phyloP scores from a whole-genome alignment of 1,140 invertebrate species.

The Lepidurus couesii region DNA sequence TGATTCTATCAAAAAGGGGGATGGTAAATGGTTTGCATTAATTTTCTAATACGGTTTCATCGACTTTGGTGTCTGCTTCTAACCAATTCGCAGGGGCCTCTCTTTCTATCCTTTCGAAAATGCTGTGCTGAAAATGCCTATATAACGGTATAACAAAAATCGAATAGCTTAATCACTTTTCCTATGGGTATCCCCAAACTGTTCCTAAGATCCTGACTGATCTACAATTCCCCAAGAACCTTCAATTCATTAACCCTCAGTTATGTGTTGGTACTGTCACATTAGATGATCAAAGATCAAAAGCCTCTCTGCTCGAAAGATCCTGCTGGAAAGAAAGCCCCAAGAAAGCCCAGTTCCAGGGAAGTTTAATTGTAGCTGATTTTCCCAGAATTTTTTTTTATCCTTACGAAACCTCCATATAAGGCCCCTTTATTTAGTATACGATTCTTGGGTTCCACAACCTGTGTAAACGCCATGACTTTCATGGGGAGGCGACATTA shows the following conservation, averaged over 20 bases:
- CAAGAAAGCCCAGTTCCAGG: background rate
- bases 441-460: no score
- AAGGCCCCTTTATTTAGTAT: no score
- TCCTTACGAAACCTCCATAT: no score
- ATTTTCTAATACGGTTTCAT: background rate
- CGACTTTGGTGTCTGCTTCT: background rate
- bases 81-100: background rate
- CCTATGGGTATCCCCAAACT: background rate
- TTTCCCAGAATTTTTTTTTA: background rate
- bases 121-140: background rate
- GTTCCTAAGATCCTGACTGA: background rate
- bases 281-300: background rate
- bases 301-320: background rate
- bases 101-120: background rate
- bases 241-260: background rate
- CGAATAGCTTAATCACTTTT: background rate
- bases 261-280: background rate
- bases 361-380: background rate
- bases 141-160: background rate
- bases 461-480: no score
- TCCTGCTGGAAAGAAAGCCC: background rate
- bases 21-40: constrained; percentile 8
- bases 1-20: background rate
- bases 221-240: background rate
- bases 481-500: no score